These are phyloP conservation scores for Acronicta aceris DNA, from an alignment of 2,888 invertebrate species.

Conservation along the genomic window DNA sequence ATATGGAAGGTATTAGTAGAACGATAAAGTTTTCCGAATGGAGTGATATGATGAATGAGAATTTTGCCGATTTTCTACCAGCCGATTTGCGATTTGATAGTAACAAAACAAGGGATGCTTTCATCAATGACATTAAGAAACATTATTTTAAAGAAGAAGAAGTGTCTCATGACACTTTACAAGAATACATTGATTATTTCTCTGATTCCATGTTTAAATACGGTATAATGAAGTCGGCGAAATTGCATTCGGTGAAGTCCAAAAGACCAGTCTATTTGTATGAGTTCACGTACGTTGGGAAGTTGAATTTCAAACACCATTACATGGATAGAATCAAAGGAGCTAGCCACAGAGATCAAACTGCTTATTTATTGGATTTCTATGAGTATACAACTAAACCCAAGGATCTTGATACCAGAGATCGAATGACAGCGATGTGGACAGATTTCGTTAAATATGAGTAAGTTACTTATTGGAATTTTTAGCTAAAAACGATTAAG, in stretches of 20 bases:
- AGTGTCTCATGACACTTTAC: constrained; percentile 66
- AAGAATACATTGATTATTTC: constrained; percentile 78
- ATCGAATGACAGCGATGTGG: constrained; percentile 82
- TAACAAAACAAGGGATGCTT: constrained; percentile 61
- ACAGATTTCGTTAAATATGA: constrained; percentile 78
- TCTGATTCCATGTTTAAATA: constrained; percentile 84
- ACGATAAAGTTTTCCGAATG: constrained; percentile 74
- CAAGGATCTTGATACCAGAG: constrained; percentile 77
- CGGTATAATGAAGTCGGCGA: constrained; percentile 76
- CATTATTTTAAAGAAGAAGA: constrained; percentile 76
- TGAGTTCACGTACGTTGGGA: constrained; percentile 80
- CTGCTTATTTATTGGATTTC: constrained; percentile 80
- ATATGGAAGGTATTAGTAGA: constrained; percentile 84
- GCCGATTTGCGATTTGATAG: constrained; percentile 74
- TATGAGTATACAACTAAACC: constrained; percentile 69
- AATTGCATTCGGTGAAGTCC: constrained; percentile 67
- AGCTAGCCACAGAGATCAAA: constrained; percentile 83
- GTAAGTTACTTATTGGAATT: constrained; percentile 70
- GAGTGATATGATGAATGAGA: constrained; percentile 79
- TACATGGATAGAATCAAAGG: constrained; percentile 79
- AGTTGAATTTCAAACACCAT: constrained; percentile 73
- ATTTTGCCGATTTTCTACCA: constrained; percentile 78
- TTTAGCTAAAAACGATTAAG: too few relatives aligned
- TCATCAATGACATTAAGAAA: constrained; percentile 68
- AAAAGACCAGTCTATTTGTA: constrained; percentile 74